Base-by-base conservation (phyloP, 2,113 vertebrate species). In the Periophthalmodon schlosseri region DNA sequence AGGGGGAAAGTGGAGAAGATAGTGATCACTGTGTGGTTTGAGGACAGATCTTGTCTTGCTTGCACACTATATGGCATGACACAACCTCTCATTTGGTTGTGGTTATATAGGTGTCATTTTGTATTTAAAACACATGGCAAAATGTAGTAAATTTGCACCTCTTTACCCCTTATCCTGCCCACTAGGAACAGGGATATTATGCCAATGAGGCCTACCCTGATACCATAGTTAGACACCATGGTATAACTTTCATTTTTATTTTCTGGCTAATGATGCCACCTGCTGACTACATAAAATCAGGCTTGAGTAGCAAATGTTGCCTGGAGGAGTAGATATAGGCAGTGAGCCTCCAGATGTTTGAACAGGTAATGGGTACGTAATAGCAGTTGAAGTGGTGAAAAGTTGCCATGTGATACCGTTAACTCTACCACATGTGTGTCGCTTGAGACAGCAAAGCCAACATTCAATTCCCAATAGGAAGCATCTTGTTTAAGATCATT, bases 231-330 rank as follows among this genome's bases (percentile, higher is more conserved):
- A 78, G 78, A 87, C 89, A 86, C 87, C 68, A 58, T 84, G 83
- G 89, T 90, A 90, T 91, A 89, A 82, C 84, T 89, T 90, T 90
- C 89, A 91, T 91, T 92, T 93, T 92, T 93, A 93, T 93, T 92
- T 84, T 91, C 87, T 92, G 91, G 91, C 88, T 94, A 93, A 94
- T 93, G 93, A 94, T 95, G 93, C 93, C 93, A 94, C 93, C 94
- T 94, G 93, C 93, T 94, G 94, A 94, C 93, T 92, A 90, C 89
- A 93, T 93, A 91, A 94, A 93, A 93, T 91, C 88, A 77, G 85
- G 72, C 89, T 84, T 2, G 56, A 80, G 80, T 73, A 68, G 82
- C 76, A 79, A 83, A 68, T 10, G 60, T 73, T 81, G 89, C 88
- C 88, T 78, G 68, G 68, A 90, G 87, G 87, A 86, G 84, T 74